A percentile compares a stretch with the other conserved stretches of the same genome.
phyloP scores from a whole-genome alignment of 2,113 vertebrate genomes.

The human region GRCh38 chr1:74681501-74682000 shows the following conservation, averaged over 20 bases:
- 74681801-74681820: neutral
- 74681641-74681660: neutral
- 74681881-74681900: neutral
- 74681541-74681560: neutral
- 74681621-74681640: neutral
- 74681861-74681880: neutral
- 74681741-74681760: neutral
- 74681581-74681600: neutral
- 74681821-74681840: neutral
- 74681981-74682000: neutral
- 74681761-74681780: neutral
- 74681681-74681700: neutral
- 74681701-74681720: neutral
- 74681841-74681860: neutral
- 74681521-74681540: neutral
- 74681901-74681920: neutral
- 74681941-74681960: neutral
- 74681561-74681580: neutral
- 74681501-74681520: neutral
- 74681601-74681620: neutral
- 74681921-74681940: neutral
- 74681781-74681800: accelerated
- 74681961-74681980: neutral
- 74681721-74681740: neutral
- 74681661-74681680: neutral